These are phyloP conservation scores for Orthosia incerta DNA, from an alignment of 2,888 invertebrate species.

Conservation along the genomic window DNA sequence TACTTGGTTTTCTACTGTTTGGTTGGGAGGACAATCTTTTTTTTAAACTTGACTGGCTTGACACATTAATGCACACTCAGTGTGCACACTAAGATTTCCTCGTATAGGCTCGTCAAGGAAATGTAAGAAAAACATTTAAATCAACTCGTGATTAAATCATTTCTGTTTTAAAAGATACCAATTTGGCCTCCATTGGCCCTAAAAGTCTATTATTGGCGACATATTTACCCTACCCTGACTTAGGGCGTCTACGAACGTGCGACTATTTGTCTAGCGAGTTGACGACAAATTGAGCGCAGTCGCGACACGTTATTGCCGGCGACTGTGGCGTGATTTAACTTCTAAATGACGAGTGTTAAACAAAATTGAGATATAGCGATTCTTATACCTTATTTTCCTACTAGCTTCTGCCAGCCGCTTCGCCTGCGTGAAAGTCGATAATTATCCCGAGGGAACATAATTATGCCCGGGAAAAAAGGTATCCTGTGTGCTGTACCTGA, in stretches of 20 bases:
- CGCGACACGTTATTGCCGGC: constrained; percentile 12
- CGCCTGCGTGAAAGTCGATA: too few relatives aligned
- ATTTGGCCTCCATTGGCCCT: background rate
- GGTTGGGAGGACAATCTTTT: too few relatives aligned
- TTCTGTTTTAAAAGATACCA: background rate
- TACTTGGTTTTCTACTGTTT: too few relatives aligned
- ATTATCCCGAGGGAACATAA: too few relatives aligned
- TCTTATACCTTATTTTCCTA: background rate
- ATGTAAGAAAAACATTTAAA: background rate
- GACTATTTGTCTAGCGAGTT: constrained; percentile 49
- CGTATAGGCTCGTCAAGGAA: background rate
- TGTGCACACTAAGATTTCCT: background rate
- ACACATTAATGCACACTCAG: too few relatives aligned
- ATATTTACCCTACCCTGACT: constrained; percentile 22
- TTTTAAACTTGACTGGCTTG: too few relatives aligned
- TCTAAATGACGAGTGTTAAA: constrained; percentile 13
- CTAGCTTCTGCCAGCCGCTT: too few relatives aligned
- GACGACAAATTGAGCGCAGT: constrained; percentile 54
- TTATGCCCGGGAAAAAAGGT: too few relatives aligned
- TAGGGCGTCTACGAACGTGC: constrained; percentile 22
- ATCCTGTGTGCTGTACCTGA: too few relatives aligned
- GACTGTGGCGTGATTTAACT: constrained; percentile 19
- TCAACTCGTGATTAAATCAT: background rate
- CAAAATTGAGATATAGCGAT: background rate
- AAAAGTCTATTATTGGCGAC: background rate